phyloP scores from a whole-genome alignment of 1,140 invertebrate genomes.

The Halictus rubicundus region DNA sequence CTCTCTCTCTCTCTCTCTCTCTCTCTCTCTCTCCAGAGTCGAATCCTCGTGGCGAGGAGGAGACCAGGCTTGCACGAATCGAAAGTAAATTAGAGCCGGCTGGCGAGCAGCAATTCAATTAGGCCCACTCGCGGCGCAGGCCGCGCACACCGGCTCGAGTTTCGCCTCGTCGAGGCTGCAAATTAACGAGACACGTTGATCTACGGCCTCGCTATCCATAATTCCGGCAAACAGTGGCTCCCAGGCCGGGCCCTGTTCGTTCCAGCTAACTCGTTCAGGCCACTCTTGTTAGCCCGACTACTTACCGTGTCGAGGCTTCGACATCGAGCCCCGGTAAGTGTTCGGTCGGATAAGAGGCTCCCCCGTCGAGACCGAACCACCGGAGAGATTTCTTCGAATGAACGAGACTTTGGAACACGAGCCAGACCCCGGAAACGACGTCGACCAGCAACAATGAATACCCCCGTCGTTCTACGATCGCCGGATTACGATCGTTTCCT shows the following conservation, averaged over 20 bases:
- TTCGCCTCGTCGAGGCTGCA: not conserved
- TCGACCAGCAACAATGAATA: constrained; percentile 26
- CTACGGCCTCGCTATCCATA: not conserved
- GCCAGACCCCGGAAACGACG: not conserved
- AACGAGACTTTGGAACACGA: not conserved
- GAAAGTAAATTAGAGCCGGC: not conserved
- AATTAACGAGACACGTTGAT: constrained; percentile 21
- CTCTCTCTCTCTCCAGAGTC: too few species aligned
- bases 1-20: too few species aligned
- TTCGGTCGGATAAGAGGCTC: constrained; percentile 33
- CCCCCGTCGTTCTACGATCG: not conserved
- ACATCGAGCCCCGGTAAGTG: constrained; percentile 19
- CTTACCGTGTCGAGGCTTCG: constrained; percentile 26
- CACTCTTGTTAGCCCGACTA: constrained; percentile 37
- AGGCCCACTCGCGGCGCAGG: not conserved
- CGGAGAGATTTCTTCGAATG: not conserved
- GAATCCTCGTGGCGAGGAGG: too few species aligned
- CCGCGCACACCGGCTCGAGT: not conserved
- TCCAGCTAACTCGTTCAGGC: not conserved
- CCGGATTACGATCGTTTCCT: constrained; percentile 18
- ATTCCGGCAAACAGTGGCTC: constrained; percentile 17
- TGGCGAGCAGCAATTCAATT: constrained; percentile 7
- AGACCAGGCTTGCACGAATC: too few species aligned
- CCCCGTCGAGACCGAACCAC: not conserved
- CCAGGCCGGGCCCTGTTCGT: constrained; percentile 1